A percentile compares a stretch with the other conserved stretches of the same genome.
Conservation (phyloP, 2,888 invertebrate species). For the Patella depressa region DNA sequence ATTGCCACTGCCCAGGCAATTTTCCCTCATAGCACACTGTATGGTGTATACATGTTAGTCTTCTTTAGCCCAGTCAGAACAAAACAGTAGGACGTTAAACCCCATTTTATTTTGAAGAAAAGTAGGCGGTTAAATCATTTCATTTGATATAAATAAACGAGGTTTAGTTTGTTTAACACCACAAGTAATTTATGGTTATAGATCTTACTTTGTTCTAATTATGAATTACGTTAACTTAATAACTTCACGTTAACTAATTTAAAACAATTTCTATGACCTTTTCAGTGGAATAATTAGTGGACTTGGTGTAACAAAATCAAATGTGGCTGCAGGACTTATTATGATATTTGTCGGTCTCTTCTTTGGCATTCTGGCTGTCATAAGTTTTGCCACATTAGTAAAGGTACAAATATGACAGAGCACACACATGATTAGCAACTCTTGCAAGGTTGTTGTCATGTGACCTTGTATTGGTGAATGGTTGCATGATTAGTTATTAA, state of each 20-base stretch:
- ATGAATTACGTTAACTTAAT: not conserved
- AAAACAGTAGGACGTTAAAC: too few relatives aligned
- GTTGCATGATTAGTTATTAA: not conserved
- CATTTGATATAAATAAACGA: too few relatives aligned
- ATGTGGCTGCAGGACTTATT: conserved; percentile 82
- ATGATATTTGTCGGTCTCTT: conserved; percentile 81
- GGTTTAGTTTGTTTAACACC: too few relatives aligned
- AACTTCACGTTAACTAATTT: conserved; percentile 4
- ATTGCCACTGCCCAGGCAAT: too few relatives aligned
- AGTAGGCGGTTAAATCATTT: too few relatives aligned
- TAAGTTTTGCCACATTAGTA: conserved; percentile 81
- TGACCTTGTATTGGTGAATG: not conserved
- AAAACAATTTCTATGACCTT: conserved; percentile 29
- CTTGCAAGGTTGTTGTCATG: not conserved
- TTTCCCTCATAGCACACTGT: too few relatives aligned
- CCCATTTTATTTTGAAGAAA: too few relatives aligned
- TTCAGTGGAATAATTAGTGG: conserved; percentile 85
- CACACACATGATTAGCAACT: not conserved
- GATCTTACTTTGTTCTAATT: too few relatives aligned
- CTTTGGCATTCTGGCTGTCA: conserved; percentile 55
- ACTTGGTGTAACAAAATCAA: conserved; percentile 73
- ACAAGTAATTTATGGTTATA: too few relatives aligned
- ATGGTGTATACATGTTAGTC: too few relatives aligned
- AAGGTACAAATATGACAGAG: conserved; percentile 77
- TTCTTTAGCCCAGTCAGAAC: too few relatives aligned